Base-by-base conservation (phyloP, 2,113 vertebrate genomes). In the Heteronetta atricapilla region DNA sequence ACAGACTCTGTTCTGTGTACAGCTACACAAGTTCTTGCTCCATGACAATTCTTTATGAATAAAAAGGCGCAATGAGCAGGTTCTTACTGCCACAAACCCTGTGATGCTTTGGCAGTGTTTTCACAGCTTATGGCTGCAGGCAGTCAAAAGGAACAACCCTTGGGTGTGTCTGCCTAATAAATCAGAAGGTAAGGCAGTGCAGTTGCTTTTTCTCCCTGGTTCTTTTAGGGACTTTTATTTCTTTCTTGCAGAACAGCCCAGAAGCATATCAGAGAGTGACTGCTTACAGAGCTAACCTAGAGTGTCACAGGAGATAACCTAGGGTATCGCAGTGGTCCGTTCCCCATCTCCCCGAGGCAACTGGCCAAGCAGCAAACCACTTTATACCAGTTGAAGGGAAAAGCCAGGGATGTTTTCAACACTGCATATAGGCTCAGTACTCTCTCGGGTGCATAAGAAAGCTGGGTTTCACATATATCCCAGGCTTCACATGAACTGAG, bases 271-370 rank as follows among this genome's bases (percentile, higher is more conserved):
- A 56, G 40, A 3, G 2, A n/a, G 14, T 68, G 33, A 42, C 46
- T 82, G 28, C 3, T 56, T 1, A 0, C 26, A 16, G 18, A 91
- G 53, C 38, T 50, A 50, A 12, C 46, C 46, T 48, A 48, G 22
- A 50, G 22, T 25, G 6, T 50, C 48, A 50, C 48, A 50, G 23
- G 48, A 50, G 48, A 50, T 50, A 46, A 22, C 10, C 55, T 33
- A 16, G 44, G 17, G 29, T 38, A 34, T n/a, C 14, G 3, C 9
- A 31, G 38, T 4, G 31, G 34, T 63, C 26, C 0, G 0, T 72
- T 72, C 16, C 42, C 34, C 20, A 8, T 22, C 3, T n/a, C 11
- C 23, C 11, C 0, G 0, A 31, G 29, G 34, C 34, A 80, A 20
- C 40, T 88, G 42, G 42, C 31, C 36, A 40, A 48, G 19, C 70